Evolutionary conservation across 2,888 invertebrate species (phyloP).

Genomic region (Lepidochrysops patricia): DNA sequence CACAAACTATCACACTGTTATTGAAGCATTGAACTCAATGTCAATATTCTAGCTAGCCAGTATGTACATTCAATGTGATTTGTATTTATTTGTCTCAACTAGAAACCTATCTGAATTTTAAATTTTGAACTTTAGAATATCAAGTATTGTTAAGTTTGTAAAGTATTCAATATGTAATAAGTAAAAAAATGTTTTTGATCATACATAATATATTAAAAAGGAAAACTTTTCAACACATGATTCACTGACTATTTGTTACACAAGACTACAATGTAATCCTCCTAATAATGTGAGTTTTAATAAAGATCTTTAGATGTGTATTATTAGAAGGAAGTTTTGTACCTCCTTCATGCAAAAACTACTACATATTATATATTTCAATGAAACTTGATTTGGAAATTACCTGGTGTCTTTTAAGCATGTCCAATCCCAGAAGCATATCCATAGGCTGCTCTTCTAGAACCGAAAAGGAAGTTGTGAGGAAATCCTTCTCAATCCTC

Average conservation of each 20-base stretch:
- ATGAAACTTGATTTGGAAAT: background rate
- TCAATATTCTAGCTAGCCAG: too few species aligned
- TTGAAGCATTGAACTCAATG: too few species aligned
- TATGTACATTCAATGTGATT: background rate
- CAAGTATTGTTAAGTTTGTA: background rate
- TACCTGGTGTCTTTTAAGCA: slow-evolving; percentile 97
- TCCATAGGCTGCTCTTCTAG: slow-evolving; percentile 98
- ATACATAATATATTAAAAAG: too few species aligned
- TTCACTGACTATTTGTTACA: too few species aligned
- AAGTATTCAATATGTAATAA: background rate
- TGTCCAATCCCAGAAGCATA: slow-evolving; percentile 97
- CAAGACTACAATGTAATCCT: too few species aligned
- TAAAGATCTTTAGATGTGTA: too few species aligned
- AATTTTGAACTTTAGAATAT: background rate
- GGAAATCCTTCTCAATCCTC: slow-evolving; percentile 93
- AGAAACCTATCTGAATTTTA: background rate
- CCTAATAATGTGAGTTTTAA: too few species aligned
- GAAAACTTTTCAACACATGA: background rate
- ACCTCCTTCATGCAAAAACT: too few species aligned
- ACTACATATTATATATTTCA: too few species aligned
- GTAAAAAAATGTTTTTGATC: too few species aligned
- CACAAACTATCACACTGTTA: too few species aligned
- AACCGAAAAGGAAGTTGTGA: slow-evolving; percentile 97
- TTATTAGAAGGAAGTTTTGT: too few species aligned
- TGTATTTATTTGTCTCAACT: background rate